Base-by-base conservation (phyloP, 2,113 vertebrate genomes). In the Megaceryle maxima region DNA sequence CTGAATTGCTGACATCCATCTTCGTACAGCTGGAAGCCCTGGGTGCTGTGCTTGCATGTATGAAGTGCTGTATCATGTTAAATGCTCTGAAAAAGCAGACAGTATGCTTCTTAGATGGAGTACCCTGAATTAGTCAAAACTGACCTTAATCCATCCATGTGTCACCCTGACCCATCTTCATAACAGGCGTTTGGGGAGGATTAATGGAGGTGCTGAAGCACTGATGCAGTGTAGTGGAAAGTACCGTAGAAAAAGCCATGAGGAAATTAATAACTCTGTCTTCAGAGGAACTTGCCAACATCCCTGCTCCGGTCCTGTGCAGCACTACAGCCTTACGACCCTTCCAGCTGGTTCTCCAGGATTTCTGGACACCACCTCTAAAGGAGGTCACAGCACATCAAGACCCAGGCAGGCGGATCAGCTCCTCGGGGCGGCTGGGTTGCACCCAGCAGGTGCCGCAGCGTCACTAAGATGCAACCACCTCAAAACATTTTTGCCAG, bases 41-140 rank as follows among this genome's bases (percentile, higher is more conserved):
- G 77, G 87, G 93, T 92, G 96, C 91, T 96, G 91, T 11, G 90
- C 91, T 94, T 87, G 94, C 92, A 87, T 3, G 81, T 88, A 50
- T 46, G 55, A 88, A 94, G 91, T 93, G 94, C 92, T 81, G 83
- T 28, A 81, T 92, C 80, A 43, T 46, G 80, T 80, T 72, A 70
- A 96, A 88, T 35, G 81, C 89, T 94, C 77, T 29, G 80, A 66
- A 86, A n/a, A 77, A 12, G 75, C 91, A 79, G 91, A 56, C 66
- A 13, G 60, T 53, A 41, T 0, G 16, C 90, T 91, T 69, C 91
- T 83, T 59, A 50, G 78, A 74, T 75, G 87, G 78, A 95, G 37
- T 44, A 73, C 84, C 59, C 87, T 26, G 75, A 95, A 91, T 94
- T 66, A 96, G 91, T 85, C 84, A 79, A 79, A 94, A 91, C 67